These are phyloP conservation scores for Daphoenositta chrysoptera DNA, from an alignment of 2,113 vertebrate genomes.

Conservation along the genomic window DNA sequence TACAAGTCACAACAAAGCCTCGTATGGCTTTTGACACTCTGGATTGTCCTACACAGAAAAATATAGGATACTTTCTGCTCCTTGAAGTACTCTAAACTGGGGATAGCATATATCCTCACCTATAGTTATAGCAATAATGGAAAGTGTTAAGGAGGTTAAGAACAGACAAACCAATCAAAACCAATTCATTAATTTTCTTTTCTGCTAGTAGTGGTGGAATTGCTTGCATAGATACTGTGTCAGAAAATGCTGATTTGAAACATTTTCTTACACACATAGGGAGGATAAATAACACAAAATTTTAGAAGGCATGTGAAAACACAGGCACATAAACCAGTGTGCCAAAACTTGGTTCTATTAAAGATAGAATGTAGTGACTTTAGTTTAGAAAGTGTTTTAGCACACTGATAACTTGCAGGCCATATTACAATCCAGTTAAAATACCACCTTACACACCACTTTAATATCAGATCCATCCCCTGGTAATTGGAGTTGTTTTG, in stretches of 20 bases:
- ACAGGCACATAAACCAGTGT: not conserved
- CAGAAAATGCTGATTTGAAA: not conserved
- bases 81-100: not conserved
- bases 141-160: not conserved
- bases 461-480: not conserved
- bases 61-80: not conserved
- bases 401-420: not conserved
- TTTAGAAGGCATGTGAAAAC: not conserved
- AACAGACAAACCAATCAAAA: not conserved
- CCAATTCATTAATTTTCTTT: not conserved
- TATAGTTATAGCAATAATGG: not conserved
- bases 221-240: not conserved
- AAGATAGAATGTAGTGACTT: not conserved
- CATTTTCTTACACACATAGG: not conserved
- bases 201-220: not conserved
- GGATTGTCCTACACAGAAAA: not conserved
- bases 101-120: not conserved
- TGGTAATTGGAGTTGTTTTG: not conserved
- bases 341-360: not conserved
- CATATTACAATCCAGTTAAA: not conserved
- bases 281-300: not conserved
- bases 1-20: not conserved
- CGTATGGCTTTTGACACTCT: not conserved
- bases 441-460: not conserved
- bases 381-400: not conserved